A percentile compares a stretch with the other conserved stretches of the same genome.
Evolutionary conservation across 2,888 invertebrate species (phyloP).

Genomic region (Temnothorax ravouxi): DNA sequence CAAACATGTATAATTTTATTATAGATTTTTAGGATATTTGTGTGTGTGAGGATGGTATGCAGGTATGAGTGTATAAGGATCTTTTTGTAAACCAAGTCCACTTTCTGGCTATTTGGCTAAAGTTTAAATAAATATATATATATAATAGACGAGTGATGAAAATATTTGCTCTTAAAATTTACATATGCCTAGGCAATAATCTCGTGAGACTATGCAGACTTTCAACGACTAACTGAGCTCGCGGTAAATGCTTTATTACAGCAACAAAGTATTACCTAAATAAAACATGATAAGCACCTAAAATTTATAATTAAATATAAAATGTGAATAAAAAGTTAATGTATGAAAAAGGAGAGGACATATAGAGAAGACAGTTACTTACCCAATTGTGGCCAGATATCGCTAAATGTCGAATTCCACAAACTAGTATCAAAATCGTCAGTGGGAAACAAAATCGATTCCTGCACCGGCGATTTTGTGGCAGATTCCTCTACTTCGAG

Average conservation of each 20-base stretch:
- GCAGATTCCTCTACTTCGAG: conserved; percentile 85
- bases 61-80: too few species aligned
- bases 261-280: conserved; percentile 65
- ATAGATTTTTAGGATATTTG: too few species aligned
- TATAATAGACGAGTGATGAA: not conserved
- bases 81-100: too few species aligned
- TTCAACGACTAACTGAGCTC: conserved; percentile 4
- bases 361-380: conserved; percentile 84
- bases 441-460: conserved; percentile 91
- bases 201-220: not conserved
- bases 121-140: too few species aligned
- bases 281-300: not conserved
- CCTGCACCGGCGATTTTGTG: conserved; percentile 87
- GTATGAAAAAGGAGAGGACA: too few species aligned
- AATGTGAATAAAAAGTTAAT: not conserved
- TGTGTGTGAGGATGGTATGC: too few species aligned
- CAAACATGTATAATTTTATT: too few species aligned
- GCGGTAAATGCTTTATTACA: conserved; percentile 61
- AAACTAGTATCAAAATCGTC: conserved; percentile 91
- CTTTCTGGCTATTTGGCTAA: too few species aligned
- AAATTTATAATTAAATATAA: not conserved
- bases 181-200: not conserved
- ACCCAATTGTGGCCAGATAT: conserved; percentile 95
- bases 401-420: conserved; percentile 93
- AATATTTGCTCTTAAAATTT: conserved; percentile 17